Evolutionary conservation across 1,140 invertebrate species (phyloP).

Genomic region (Nilaparvata lugens): DNA sequence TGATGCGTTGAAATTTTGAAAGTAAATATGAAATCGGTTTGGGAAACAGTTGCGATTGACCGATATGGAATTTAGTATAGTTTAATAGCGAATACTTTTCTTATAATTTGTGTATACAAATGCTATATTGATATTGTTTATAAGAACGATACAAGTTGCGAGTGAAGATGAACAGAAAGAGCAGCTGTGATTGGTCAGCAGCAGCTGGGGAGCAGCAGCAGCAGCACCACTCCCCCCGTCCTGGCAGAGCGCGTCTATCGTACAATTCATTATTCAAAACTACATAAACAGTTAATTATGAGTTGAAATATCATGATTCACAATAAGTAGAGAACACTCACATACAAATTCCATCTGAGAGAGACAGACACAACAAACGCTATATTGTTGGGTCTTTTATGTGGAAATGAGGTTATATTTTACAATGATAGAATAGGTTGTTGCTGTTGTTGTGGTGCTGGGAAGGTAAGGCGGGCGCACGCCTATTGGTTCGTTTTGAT

Average conservation of each 20-base stretch:
- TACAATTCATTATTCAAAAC: conserved; percentile 8
- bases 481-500: no score
- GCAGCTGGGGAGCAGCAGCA: neutral
- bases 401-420: conserved; percentile 6
- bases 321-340: conserved; percentile 17
- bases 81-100: no score
- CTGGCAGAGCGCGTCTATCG: neutral
- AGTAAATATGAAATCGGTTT: conserved; percentile 7
- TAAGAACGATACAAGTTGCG: no score
- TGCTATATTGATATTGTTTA: no score
- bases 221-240: neutral
- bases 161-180: neutral
- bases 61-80: no score
- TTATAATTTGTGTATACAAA: no score
- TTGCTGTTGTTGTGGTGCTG: neutral
- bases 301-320: conserved; percentile 7
- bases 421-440: conserved; percentile 14
- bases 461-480: no score
- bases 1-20: conserved; percentile 10
- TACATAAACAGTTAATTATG: conserved; percentile 8
- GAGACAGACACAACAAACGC: conserved; percentile 11
- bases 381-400: conserved; percentile 9
- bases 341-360: conserved; percentile 17
- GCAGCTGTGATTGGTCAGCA: neutral
- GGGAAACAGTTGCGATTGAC: neutral